Conservation (phyloP, 30 jellyfish, hydroid and myxozoan genomes). For the Turritopsis rubra region DNA sequence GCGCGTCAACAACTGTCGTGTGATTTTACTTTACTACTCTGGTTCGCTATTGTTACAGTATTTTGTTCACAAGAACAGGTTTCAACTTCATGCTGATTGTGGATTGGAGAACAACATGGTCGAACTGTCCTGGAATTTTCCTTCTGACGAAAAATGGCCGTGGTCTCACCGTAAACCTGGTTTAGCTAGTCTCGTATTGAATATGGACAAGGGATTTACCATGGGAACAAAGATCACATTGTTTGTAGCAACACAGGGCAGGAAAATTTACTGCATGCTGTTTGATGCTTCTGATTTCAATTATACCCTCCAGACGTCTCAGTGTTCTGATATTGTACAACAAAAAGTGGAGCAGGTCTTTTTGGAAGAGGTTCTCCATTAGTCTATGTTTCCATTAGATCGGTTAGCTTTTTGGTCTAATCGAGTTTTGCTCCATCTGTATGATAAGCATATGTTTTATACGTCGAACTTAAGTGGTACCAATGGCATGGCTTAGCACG, state of each 20-base stretch:
- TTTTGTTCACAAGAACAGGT: conserved; percentile 29
- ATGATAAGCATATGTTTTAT: too few species aligned
- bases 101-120: not conserved
- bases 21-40: conserved; percentile 31
- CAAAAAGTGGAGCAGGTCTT: not conserved
- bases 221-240: conserved; percentile 17
- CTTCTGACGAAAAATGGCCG: conserved; percentile 48
- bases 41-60: conserved; percentile 14
- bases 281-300: conserved; percentile 41
- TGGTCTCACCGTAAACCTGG: conserved; percentile 54
- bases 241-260: conserved; percentile 42
- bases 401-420: not conserved
- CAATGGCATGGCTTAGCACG: too few species aligned
- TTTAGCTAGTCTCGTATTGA: conserved; percentile 25
- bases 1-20: conserved; percentile 25
- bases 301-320: not conserved
- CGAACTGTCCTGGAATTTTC: conserved; percentile 31
- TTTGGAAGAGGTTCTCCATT: not conserved
- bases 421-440: not conserved
- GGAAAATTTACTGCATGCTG: conserved; percentile 19
- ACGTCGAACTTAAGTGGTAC: too few species aligned
- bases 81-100: conserved; percentile 28
- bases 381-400: not conserved
- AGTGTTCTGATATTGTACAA: not conserved
- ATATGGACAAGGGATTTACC: conserved; percentile 25